phyloP scores from a whole-genome alignment of 2,888 invertebrate species.

The Venusia cambrica region DNA sequence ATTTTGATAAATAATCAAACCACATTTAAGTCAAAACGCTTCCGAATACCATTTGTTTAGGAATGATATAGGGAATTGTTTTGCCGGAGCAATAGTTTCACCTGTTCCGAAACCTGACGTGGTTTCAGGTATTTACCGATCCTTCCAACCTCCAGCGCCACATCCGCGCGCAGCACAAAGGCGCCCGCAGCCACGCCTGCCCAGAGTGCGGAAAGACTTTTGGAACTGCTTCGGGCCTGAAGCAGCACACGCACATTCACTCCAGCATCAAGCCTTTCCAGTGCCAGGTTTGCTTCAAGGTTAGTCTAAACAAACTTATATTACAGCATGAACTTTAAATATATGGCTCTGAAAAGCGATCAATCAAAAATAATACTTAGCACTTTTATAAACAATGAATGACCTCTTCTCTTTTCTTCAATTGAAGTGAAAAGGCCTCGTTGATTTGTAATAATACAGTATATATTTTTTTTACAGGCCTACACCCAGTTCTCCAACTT shows the following conservation, averaged over 20 bases:
- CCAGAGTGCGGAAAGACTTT: slow-evolving; percentile 99
- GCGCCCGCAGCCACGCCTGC: slow-evolving; percentile 97
- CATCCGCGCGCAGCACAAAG: slow-evolving; percentile 97
- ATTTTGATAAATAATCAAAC: no score
- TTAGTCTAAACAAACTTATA: no score
- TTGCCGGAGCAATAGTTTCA: slow-evolving; percentile 35
- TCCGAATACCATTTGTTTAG: neutral
- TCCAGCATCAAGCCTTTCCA: slow-evolving; percentile 98
- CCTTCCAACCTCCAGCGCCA: slow-evolving; percentile 98
- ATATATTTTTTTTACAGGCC: slow-evolving; percentile 81
- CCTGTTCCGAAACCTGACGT: slow-evolving; percentile 74
- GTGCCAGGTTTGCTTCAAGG: slow-evolving; percentile 98
- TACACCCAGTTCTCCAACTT: slow-evolving; percentile 99
- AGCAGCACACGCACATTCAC: slow-evolving; percentile 99
- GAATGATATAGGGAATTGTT: slow-evolving; percentile 4
- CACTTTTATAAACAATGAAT: no score
- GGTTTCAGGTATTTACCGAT: slow-evolving; percentile 94
- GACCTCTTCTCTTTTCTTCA: no score
- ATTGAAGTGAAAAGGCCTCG: slow-evolving; percentile 1
- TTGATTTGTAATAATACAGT: slow-evolving; percentile 3
- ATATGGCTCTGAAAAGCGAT: no score
- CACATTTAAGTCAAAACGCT: slow-evolving; percentile 11
- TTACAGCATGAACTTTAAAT: no score
- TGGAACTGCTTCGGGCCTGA: slow-evolving; percentile 97
- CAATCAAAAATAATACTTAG: no score